These are phyloP conservation scores for Andricus curvator DNA, from an alignment of 2,888 invertebrate species.

Conservation along the genomic window DNA sequence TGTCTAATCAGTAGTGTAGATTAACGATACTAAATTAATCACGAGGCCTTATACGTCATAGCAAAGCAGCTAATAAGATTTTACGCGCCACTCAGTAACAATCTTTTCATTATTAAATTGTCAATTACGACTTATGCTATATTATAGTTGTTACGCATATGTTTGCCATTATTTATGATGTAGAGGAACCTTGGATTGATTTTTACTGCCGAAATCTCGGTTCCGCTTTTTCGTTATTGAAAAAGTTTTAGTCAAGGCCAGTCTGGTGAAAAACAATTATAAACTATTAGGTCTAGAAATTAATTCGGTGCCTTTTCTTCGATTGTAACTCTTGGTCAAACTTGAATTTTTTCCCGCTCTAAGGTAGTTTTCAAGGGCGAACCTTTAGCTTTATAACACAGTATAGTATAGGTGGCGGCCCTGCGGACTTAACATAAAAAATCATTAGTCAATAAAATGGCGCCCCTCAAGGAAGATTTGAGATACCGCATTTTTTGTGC, in stretches of 20 bases:
- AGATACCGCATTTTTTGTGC: no score
- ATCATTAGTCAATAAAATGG: no score
- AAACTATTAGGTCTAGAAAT: neutral
- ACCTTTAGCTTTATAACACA: no score
- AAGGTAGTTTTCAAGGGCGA: no score
- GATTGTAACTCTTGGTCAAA: no score
- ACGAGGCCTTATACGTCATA: slow-evolving; percentile 34
- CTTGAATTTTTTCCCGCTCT: no score
- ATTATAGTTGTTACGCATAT: neutral
- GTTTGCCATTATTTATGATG: slow-evolving; percentile 23
- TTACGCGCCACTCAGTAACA: neutral
- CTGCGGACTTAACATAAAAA: no score
- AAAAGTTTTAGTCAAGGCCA: neutral
- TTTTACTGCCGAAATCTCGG: neutral
- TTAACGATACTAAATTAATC: slow-evolving; percentile 34
- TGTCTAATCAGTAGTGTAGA: slow-evolving; percentile 2
- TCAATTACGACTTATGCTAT: neutral
- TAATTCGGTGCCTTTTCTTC: no score
- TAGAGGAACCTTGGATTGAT: slow-evolving; percentile 1
- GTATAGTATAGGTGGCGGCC: no score
- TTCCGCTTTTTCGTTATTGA: neutral
- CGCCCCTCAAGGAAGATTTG: no score
- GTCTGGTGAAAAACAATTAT: neutral
- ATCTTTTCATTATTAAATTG: neutral
- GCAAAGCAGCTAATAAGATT: slow-evolving; percentile 9